phyloP scores from a whole-genome alignment of 1,140 invertebrate genomes.

The Aphidius gifuensis region DNA sequence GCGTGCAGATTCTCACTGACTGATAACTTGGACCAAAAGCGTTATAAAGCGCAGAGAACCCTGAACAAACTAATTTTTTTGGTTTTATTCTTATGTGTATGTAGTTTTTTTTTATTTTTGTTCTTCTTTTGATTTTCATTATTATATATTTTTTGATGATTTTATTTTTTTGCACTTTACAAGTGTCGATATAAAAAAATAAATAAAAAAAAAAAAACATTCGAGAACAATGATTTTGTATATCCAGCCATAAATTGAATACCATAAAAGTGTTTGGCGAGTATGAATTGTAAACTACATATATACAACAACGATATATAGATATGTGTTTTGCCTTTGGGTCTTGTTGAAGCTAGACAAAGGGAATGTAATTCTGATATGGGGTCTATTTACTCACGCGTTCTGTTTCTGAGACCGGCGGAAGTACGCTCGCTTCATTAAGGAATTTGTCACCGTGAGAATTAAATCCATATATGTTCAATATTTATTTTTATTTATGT shows the following conservation, averaged over 20 bases:
- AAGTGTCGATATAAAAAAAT: conserved; percentile 1
- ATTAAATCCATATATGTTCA: conserved; percentile 1
- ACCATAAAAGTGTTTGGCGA: neutral
- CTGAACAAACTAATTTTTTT: conserved; percentile 1
- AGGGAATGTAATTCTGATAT: conserved; percentile 16
- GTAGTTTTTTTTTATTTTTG: neutral
- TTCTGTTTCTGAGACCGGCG: conserved; percentile 1
- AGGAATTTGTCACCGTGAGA: conserved; percentile 17
- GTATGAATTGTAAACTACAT: too few species aligned
- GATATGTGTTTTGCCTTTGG: too few species aligned
- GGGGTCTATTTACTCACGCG: neutral
- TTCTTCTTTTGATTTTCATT: conserved; percentile 12
- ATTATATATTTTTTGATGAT: neutral
- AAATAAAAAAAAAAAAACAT: neutral
- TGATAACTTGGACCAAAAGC: conserved; percentile 10
- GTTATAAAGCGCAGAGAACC: conserved; percentile 10
- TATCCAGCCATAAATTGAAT: conserved; percentile 4
- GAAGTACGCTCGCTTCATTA: conserved; percentile 13
- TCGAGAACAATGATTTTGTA: conserved; percentile 8
- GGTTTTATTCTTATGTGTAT: neutral
- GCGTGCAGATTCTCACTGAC: conserved; percentile 6
- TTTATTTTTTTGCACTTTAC: conserved; percentile 1
- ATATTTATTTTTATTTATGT: too few species aligned
- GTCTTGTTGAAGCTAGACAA: neutral
- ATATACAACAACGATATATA: too few species aligned